phyloP scores from a whole-genome alignment of 2,797 vertebrate genomes.

The Moxostoma hubbsi region DNA sequence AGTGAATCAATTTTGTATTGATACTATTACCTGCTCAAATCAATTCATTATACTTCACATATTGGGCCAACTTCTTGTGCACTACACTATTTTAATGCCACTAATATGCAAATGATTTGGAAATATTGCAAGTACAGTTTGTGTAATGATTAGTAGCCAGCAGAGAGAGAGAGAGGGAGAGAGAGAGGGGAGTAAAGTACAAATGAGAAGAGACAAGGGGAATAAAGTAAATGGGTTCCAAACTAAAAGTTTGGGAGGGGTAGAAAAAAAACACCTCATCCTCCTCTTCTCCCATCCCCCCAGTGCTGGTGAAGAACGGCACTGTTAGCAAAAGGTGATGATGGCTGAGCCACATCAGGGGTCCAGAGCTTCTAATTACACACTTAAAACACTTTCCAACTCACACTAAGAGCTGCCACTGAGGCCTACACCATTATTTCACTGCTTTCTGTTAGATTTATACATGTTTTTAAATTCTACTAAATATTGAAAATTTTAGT shows the following conservation, averaged over 20 bases:
- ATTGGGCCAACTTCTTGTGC: too few relatives aligned
- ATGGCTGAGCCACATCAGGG: slow-evolving; percentile 54
- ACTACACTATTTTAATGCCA: too few relatives aligned
- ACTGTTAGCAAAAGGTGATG: slow-evolving; percentile 60
- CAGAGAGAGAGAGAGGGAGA: not conserved
- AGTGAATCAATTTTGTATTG: too few relatives aligned
- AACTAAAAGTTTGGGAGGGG: not conserved
- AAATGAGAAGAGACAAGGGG: not conserved
- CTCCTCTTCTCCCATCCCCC: not conserved
- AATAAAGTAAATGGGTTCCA: not conserved
- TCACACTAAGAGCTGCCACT: slow-evolving; percentile 3
- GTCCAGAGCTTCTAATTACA: slow-evolving; percentile 46
- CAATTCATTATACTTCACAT: too few relatives aligned
- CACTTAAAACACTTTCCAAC: slow-evolving; percentile 35
- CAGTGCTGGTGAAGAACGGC: slow-evolving; percentile 34
- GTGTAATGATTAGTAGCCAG: not conserved
- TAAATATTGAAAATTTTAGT: not conserved
- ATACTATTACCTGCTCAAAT: too few relatives aligned
- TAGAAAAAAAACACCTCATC: not conserved
- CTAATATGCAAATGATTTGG: too few relatives aligned
- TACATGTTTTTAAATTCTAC: not conserved
- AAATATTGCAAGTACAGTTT: too few relatives aligned
- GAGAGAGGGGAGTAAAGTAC: not conserved
- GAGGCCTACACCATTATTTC: not conserved
- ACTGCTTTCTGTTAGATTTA: not conserved